These are phyloP conservation scores for Dipodomys spectabilis DNA, from an alignment of 2,113 vertebrate species.

Conservation along the genomic window DNA sequence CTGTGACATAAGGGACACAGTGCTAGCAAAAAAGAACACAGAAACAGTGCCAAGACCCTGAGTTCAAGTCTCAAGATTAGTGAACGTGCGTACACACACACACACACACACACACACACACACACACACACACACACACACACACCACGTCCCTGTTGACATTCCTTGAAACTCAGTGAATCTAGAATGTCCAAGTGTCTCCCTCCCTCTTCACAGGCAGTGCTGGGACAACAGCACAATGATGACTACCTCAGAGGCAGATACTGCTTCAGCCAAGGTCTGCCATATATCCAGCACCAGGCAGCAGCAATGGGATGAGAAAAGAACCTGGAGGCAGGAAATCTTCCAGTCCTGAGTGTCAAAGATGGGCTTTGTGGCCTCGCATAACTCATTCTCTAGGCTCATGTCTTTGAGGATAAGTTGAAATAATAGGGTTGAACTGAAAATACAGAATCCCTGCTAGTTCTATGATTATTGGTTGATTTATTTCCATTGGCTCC, in stretches of 20 bases:
- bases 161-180: background rate
- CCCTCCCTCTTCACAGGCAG: background rate
- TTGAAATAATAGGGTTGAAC: background rate
- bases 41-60: no score
- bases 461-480: conserved; percentile 19
- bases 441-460: background rate
- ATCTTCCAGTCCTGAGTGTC: background rate
- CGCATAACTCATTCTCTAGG: background rate
- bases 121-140: no score
- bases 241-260: background rate
- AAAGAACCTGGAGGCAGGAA: background rate
- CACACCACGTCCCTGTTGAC: no score
- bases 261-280: background rate
- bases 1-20: no score
- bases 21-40: no score
- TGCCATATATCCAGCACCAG: no score
- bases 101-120: no score
- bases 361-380: background rate
- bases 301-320: background rate
- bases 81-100: no score
- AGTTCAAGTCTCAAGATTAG: no score
- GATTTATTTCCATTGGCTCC: background rate
- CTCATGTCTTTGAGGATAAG: background rate
- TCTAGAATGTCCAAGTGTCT: background rate
- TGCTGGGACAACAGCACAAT: background rate